Percentiles rank a stretch among this genome's conserved stretches.
Conservation (phyloP, 2,797 vertebrate species). For the Myiotriccus ornatus region DNA sequence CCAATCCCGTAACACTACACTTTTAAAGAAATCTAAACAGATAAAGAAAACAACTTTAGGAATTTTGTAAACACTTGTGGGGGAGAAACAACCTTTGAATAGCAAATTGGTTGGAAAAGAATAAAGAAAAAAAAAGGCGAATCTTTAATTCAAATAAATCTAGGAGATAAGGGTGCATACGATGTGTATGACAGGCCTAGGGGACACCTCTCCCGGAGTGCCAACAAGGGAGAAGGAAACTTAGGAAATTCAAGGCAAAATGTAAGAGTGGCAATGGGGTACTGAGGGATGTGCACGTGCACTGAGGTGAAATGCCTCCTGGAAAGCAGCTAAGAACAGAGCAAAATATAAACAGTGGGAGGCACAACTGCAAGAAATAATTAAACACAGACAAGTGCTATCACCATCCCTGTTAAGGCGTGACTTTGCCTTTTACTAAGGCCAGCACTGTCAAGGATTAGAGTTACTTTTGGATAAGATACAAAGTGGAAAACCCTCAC, state of each 20-base stretch:
- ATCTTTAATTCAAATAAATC: neutral
- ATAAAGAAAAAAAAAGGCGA: neutral
- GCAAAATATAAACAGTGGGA: neutral
- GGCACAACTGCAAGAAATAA: neutral
- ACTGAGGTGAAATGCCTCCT: neutral
- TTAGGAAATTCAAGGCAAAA: neutral
- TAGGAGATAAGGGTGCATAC: neutral
- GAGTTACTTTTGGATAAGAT: neutral
- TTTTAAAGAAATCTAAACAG: neutral
- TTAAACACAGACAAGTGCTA: neutral
- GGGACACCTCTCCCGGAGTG: neutral
- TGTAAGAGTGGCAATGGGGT: neutral
- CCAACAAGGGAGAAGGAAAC: neutral
- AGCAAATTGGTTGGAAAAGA: neutral
- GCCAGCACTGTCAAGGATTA: neutral
- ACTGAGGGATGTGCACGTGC: neutral
- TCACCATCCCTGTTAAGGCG: neutral
- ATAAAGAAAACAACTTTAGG: neutral
- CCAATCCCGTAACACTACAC: neutral
- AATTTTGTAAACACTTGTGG: neutral
- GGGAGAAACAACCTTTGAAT: neutral
- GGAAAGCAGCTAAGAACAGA: neutral
- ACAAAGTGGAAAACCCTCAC: neutral
- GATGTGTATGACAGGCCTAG: neutral
- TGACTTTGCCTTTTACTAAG: neutral